Conservation (phyloP, 2,797 vertebrate species). For the Hybognathus amarus region DNA sequence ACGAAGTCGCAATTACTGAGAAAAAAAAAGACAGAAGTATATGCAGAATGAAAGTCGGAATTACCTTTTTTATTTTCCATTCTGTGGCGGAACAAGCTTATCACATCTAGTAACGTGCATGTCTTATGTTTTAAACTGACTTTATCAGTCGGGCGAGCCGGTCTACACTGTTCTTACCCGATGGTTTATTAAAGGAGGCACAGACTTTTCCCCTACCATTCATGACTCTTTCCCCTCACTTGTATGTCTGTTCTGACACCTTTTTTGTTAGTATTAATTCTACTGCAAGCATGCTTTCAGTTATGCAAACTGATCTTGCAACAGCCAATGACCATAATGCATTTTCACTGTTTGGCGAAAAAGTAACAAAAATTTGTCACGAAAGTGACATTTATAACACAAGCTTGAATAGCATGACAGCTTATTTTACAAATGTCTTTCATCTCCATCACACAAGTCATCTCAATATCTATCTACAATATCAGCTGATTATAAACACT, state of each 20-base stretch:
- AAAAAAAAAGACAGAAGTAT: too few relatives aligned
- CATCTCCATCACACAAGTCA: not conserved
- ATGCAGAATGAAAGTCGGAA: too few relatives aligned
- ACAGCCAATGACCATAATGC: not conserved
- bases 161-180: constrained; percentile 18
- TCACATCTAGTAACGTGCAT: not conserved
- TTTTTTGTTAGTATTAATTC: not conserved
- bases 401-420: not conserved
- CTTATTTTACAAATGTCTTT: not conserved
- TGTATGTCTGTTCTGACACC: not conserved
- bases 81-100: too few relatives aligned
- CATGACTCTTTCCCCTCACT: not conserved
- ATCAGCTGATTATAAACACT: not conserved
- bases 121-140: not conserved
- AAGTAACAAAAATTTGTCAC: not conserved
- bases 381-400: not conserved
- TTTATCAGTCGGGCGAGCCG: not conserved
- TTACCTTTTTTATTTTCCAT: too few relatives aligned
- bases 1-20: too few relatives aligned
- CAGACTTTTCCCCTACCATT: not conserved
- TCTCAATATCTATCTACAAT: not conserved
- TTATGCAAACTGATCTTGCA: not conserved
- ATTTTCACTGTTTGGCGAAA: not conserved
- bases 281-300: not conserved
- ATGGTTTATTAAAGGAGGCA: constrained; percentile 34